A percentile compares a stretch with the other conserved stretches of the same genome.
phyloP scores from a whole-genome alignment of 2,113 vertebrate genomes.

The Neotoma lepida region DNA sequence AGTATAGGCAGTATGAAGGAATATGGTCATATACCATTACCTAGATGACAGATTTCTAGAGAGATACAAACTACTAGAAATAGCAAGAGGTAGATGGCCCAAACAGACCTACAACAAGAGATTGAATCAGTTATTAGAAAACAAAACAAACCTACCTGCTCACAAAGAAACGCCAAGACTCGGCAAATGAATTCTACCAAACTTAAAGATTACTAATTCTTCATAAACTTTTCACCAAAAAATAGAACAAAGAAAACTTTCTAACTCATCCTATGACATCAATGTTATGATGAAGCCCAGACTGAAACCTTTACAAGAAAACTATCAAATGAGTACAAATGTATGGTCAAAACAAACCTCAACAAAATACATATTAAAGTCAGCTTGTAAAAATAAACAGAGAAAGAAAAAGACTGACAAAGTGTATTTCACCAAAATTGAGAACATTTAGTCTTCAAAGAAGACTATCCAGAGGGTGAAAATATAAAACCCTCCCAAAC shows the following conservation, averaged over 20 bases:
- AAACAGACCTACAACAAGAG: not conserved
- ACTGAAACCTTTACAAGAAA: constrained; percentile 6
- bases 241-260: not conserved
- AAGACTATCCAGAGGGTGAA: not conserved
- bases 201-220: not conserved
- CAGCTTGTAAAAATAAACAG: not conserved
- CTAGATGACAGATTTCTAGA: constrained; percentile 3
- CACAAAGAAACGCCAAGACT: not conserved
- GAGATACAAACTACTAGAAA: constrained; percentile 5
- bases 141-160: not conserved
- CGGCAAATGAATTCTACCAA: constrained; percentile 21
- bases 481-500: not conserved
- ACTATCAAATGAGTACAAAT: not conserved
- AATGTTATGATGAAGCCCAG: not conserved
- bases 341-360: not conserved
- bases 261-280: not conserved
- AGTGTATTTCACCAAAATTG: not conserved
- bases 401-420: not conserved
- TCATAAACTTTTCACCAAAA: constrained; percentile 24
- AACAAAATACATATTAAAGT: not conserved
- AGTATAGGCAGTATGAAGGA: constrained; percentile 1
- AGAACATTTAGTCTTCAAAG: not conserved
- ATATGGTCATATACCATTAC: not conserved
- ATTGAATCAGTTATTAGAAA: not conserved
- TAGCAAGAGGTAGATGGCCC: constrained; percentile 7